Percentiles rank a stretch among this genome's conserved stretches.
These are phyloP conservation scores for Synanthedon vespiformis DNA, from an alignment of 2,888 invertebrate genomes.

Conservation along the genomic window DNA sequence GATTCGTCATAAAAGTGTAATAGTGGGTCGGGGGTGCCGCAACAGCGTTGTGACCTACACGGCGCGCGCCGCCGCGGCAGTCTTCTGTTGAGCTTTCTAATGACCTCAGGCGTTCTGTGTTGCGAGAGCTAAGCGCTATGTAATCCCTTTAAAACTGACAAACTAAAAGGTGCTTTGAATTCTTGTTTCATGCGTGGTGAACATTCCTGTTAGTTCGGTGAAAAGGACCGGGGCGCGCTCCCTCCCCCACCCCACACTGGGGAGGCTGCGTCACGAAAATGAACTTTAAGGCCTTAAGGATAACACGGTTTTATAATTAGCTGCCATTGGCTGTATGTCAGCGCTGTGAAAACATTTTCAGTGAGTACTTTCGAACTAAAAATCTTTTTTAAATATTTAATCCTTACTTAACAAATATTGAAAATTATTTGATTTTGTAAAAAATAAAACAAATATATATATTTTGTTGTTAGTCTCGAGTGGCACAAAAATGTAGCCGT, in stretches of 20 bases:
- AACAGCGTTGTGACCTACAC: conserved; percentile 35
- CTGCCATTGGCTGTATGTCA: conserved; percentile 25
- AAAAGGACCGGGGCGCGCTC: conserved; percentile 37
- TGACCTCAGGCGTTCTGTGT: conserved; percentile 65
- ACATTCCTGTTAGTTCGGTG: conserved; percentile 18
- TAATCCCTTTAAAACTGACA: conserved; percentile 32
- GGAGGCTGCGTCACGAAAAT: conserved; percentile 36
- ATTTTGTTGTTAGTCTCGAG: no score
- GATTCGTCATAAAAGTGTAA: conserved; percentile 71
- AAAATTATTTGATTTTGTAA: no score
- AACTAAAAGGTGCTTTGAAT: conserved; percentile 39
- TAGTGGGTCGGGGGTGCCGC: conserved; percentile 60
- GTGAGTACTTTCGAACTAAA: background rate
- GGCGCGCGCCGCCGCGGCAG: conserved; percentile 66
- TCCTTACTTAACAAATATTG: no score
- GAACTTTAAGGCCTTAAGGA: conserved; percentile 46
- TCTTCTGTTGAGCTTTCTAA: conserved; percentile 66
- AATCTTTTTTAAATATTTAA: conserved; percentile 1
- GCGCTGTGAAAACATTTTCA: conserved; percentile 6
- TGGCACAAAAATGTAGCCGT: no score
- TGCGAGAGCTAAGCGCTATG: conserved; percentile 36
- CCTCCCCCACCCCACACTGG: conserved; percentile 17
- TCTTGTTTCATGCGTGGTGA: conserved; percentile 41
- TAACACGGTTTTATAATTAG: conserved; percentile 54
- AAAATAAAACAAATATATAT: no score